phyloP scores from a whole-genome alignment of 2,113 vertebrate genomes.

The Thunnus maccoyii region DNA sequence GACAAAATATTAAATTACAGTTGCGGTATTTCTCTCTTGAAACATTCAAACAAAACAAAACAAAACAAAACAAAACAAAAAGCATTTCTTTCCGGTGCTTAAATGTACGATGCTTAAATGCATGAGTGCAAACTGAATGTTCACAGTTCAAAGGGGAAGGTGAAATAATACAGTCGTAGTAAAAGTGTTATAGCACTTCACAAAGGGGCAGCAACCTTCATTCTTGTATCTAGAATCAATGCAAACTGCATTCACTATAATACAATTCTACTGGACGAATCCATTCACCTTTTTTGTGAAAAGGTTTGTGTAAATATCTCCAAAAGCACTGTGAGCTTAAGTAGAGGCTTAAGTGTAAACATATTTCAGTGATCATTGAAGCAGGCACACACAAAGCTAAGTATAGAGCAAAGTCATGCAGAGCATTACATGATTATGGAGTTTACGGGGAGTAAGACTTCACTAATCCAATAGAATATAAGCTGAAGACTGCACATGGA shows the following conservation, averaged over 20 bases:
- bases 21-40: neutral
- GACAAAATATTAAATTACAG: conserved; percentile 20
- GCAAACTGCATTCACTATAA: conserved; percentile 27
- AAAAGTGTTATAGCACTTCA: conserved; percentile 19
- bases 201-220: conserved; percentile 44
- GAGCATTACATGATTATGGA: conserved; percentile 70
- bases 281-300: conserved; percentile 9
- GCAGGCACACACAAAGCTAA: conserved; percentile 81
- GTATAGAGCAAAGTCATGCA: conserved; percentile 77
- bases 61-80: conserved; percentile 37
- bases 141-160: conserved; percentile 38
- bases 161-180: conserved; percentile 4
- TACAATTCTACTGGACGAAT: conserved; percentile 10
- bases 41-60: conserved; percentile 14
- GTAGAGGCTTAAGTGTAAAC: conserved; percentile 77
- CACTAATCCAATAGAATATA: conserved; percentile 23
- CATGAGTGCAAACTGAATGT: conserved; percentile 29
- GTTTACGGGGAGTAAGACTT: conserved; percentile 52
- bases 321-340: conserved; percentile 59
- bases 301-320: conserved; percentile 39
- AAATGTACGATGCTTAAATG: conserved; percentile 19
- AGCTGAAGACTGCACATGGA: conserved; percentile 28
- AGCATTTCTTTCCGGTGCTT: conserved; percentile 17
- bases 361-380: conserved; percentile 75
- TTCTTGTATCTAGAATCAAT: conserved; percentile 34